Conservation (phyloP, 2,113 vertebrate genomes). For the Cynopterus brachyotis region DNA sequence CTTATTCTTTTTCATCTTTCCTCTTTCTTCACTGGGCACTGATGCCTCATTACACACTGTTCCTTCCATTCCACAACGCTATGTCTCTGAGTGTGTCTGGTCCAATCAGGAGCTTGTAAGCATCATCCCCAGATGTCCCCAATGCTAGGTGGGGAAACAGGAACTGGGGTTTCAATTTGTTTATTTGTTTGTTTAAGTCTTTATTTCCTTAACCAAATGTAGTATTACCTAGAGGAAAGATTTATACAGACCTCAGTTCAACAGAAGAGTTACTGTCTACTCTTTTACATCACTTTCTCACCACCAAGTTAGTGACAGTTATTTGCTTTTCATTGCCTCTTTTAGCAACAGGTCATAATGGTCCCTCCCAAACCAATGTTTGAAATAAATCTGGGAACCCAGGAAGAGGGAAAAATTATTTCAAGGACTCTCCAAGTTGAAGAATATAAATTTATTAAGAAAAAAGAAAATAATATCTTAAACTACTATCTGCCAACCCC, state of each 20-base stretch:
- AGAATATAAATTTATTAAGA: conserved; percentile 29
- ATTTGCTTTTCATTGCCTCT: conserved; percentile 41
- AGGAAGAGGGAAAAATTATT: neutral
- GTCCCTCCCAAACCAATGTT: conserved; percentile 19
- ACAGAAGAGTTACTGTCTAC: neutral
- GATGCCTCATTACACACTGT: conserved; percentile 70
- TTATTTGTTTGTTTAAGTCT: conserved; percentile 29
- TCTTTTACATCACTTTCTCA: conserved; percentile 53
- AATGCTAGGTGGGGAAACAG: neutral
- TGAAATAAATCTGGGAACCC: neutral
- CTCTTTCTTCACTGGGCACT: conserved; percentile 72
- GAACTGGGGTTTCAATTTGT: neutral
- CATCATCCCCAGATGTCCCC: neutral
- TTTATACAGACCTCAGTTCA: neutral
- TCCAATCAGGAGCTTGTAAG: neutral
- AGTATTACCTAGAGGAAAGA: neutral
- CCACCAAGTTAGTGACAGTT: neutral
- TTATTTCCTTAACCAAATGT: conserved; percentile 42
- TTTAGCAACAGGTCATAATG: neutral
- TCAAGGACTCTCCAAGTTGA: neutral
- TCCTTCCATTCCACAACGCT: neutral
- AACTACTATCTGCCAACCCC: neutral
- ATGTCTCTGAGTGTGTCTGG: neutral
- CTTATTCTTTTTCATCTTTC: conserved; percentile 80
- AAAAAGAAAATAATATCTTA: conserved; percentile 29